Evolutionary conservation across 35 echinoderm and acorn worm genomes (phyloP).

Genomic region (Lytechinus variegatus): DNA sequence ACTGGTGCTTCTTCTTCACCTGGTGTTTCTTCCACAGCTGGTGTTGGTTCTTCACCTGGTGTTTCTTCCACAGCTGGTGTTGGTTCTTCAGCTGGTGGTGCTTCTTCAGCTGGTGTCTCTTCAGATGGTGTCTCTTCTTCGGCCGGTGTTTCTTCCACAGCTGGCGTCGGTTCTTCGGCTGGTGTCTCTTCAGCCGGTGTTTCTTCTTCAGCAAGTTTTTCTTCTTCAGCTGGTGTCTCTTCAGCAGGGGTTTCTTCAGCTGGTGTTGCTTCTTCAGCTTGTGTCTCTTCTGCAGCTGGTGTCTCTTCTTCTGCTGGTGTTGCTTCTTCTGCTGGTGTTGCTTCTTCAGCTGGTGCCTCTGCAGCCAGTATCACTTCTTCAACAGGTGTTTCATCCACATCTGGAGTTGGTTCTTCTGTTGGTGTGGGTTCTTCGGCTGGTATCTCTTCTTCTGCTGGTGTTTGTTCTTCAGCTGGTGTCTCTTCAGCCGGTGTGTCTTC

Average conservation of each 20-base stretch:
- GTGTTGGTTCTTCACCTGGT: too few species aligned
- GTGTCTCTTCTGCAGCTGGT: neutral
- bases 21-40: neutral
- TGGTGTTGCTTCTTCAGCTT: neutral
- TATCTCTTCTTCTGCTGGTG: too few species aligned
- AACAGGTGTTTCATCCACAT: neutral
- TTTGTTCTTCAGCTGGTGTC: neutral
- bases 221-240: neutral
- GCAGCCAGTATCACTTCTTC: too few species aligned
- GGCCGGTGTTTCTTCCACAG: too few species aligned
- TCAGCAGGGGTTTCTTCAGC: neutral
- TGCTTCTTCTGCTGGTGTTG: neutral
- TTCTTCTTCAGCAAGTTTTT: neutral
- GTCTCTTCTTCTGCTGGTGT: neutral
- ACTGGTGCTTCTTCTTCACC: neutral
- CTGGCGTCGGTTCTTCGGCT: too few species aligned
- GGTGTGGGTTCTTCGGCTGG: neutral
- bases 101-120: neutral
- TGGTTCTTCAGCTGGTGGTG: too few species aligned
- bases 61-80: neutral
- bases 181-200: neutral
- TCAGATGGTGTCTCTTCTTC: neutral
- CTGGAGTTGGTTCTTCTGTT: neutral
- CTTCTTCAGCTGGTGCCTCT: neutral
- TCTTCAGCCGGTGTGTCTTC: neutral